phyloP scores from a whole-genome alignment of 2,113 vertebrate genomes.

The Cyprinodon variegatus region DNA sequence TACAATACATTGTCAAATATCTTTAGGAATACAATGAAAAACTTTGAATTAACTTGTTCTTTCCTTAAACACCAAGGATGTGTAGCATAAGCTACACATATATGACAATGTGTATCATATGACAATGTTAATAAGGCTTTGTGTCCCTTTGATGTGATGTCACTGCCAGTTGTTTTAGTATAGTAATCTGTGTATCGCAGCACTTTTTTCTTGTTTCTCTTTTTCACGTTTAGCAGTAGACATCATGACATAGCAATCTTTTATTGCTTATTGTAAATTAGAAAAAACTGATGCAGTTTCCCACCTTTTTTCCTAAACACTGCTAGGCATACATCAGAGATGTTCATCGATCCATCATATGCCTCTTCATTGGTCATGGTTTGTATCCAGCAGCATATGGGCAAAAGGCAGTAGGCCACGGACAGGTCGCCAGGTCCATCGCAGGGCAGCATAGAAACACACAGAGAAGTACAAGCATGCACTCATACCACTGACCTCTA shows the following conservation, averaged over 20 bases:
- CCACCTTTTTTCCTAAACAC: not conserved
- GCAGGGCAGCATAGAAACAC: too few species aligned
- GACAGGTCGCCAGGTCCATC: too few species aligned
- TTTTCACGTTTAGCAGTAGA: not conserved
- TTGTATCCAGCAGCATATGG: too few species aligned
- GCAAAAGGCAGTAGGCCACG: too few species aligned
- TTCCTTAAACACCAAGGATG: constrained; percentile 20
- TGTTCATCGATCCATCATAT: too few species aligned
- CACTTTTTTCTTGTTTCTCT: not conserved
- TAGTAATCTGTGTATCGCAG: constrained; percentile 8
- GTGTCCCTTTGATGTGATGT: constrained; percentile 15
- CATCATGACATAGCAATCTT: too few species aligned
- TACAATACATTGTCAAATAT: not conserved
- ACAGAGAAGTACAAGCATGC: too few species aligned
- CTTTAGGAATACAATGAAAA: not conserved
- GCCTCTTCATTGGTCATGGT: too few species aligned
- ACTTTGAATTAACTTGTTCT: constrained; percentile 16
- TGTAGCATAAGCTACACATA: constrained; percentile 12
- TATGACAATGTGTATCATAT: not conserved
- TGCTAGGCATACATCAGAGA: not conserved
- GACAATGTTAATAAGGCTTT: constrained; percentile 5
- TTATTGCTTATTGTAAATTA: too few species aligned
- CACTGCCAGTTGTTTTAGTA: constrained; percentile 5
- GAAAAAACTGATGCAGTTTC: not conserved
- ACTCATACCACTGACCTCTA: too few species aligned